Conservation (phyloP, 1,140 invertebrate genomes). For the Macrotrachela quadricornifera region DNA sequence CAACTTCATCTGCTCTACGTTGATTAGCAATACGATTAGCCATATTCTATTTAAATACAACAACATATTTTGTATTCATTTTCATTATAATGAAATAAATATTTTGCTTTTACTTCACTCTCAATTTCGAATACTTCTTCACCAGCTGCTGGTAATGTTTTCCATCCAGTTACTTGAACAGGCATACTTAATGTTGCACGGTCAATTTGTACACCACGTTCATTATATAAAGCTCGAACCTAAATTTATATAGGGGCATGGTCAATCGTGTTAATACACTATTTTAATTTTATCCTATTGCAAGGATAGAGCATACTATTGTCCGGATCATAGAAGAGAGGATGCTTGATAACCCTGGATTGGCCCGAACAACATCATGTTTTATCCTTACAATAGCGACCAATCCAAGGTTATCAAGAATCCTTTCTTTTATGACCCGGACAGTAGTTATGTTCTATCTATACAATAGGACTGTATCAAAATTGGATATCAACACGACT, state of each 20-base stretch:
- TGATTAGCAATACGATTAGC: conserved; percentile 46
- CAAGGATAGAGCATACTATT: too few species aligned
- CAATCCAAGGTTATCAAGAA: too few species aligned
- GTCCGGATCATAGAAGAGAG: too few species aligned
- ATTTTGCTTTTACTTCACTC: conserved; percentile 37
- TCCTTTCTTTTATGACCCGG: conserved; percentile 8
- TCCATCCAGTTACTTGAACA: conserved; percentile 48
- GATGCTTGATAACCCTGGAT: too few species aligned
- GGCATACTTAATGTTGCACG: conserved; percentile 55
- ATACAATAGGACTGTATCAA: too few species aligned
- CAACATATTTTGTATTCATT: neutral
- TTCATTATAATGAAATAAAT: conserved; percentile 9
- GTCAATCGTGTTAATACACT: too few species aligned
- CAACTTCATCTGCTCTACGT: conserved; percentile 36
- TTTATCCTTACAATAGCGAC: too few species aligned
- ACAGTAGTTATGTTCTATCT: too few species aligned
- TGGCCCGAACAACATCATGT: too few species aligned
- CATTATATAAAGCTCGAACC: conserved; percentile 58
- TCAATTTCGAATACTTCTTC: conserved; percentile 61
- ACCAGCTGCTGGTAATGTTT: conserved; percentile 53
- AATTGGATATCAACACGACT: too few species aligned
- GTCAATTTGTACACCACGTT: conserved; percentile 43
- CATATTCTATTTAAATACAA: conserved; percentile 26
- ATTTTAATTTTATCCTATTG: too few species aligned
- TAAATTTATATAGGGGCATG: too few species aligned